Conservation (phyloP, 2,888 invertebrate species). For the Lycia hirtaria region DNA sequence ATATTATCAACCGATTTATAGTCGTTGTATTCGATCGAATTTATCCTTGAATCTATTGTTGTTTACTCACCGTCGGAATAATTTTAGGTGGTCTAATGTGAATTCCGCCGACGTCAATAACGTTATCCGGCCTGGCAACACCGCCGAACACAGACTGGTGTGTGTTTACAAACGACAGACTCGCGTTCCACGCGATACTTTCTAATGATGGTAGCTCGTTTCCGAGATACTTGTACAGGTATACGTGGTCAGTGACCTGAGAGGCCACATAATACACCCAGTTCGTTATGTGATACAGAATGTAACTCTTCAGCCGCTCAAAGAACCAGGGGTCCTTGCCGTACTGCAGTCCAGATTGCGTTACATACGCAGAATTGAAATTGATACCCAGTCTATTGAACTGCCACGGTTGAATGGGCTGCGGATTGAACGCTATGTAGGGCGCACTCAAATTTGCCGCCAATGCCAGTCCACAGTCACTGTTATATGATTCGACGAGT, state of each 20-base stretch:
- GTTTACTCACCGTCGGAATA: constrained; percentile 77
- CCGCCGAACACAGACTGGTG: constrained; percentile 87
- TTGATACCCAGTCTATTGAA: constrained; percentile 78
- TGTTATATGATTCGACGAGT: constrained; percentile 90
- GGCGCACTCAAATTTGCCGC: constrained; percentile 88
- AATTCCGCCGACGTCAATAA: constrained; percentile 88
- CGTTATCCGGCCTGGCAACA: constrained; percentile 84
- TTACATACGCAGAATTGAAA: constrained; percentile 82
- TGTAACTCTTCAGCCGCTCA: constrained; percentile 72
- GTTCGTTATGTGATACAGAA: constrained; percentile 72
- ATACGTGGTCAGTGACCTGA: constrained; percentile 75
- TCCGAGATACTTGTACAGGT: constrained; percentile 80
- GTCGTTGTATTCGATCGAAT: constrained; percentile 1
- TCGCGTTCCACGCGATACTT: constrained; percentile 84
- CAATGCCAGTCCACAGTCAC: constrained; percentile 89
- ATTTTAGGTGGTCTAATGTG: constrained; percentile 81
- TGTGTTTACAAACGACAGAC: constrained; percentile 87
- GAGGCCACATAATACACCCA: constrained; percentile 80
- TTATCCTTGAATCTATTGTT: constrained; percentile 27
- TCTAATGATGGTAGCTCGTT: constrained; percentile 82
- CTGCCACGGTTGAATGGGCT: constrained; percentile 84
- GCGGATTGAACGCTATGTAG: constrained; percentile 85
- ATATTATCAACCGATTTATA: background rate
- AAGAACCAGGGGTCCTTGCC: constrained; percentile 79
- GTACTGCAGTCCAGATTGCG: constrained; percentile 71